These are phyloP conservation scores for Eleginops maclovinus DNA, from an alignment of 2,113 vertebrate species.

Conservation along the genomic window DNA sequence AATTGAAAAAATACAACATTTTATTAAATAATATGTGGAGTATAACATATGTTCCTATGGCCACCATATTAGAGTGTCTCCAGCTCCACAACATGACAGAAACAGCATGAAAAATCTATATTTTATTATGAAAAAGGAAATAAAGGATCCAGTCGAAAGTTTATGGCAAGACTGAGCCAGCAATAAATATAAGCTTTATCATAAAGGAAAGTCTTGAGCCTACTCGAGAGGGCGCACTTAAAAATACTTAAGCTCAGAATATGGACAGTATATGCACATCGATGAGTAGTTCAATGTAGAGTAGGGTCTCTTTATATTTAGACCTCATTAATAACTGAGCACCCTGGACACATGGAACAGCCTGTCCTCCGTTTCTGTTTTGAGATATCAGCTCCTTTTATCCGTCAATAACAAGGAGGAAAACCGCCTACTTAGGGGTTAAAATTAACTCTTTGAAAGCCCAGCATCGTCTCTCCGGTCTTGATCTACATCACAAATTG, in stretches of 20 bases:
- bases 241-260: neutral
- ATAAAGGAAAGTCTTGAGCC: too few relatives aligned
- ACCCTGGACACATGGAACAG: neutral
- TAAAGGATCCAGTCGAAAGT: too few relatives aligned
- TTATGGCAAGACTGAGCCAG: too few relatives aligned
- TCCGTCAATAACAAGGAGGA: constrained; percentile 53
- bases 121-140: too few relatives aligned
- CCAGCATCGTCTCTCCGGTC: constrained; percentile 47
- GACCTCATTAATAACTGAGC: neutral
- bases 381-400: constrained; percentile 60
- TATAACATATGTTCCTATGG: too few relatives aligned
- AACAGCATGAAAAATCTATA: too few relatives aligned
- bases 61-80: too few relatives aligned
- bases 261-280: neutral
- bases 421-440: constrained; percentile 52
- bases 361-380: constrained; percentile 25
- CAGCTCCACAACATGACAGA: too few relatives aligned
- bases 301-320: neutral
- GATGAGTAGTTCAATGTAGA: neutral
- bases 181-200: too few relatives aligned
- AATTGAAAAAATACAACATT: too few relatives aligned
- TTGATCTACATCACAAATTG: constrained; percentile 79
- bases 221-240: neutral
- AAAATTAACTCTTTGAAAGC: constrained; percentile 74
- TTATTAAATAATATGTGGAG: too few relatives aligned